phyloP scores from a whole-genome alignment of 2,113 vertebrate species.

The Camarhynchus parvulus region DNA sequence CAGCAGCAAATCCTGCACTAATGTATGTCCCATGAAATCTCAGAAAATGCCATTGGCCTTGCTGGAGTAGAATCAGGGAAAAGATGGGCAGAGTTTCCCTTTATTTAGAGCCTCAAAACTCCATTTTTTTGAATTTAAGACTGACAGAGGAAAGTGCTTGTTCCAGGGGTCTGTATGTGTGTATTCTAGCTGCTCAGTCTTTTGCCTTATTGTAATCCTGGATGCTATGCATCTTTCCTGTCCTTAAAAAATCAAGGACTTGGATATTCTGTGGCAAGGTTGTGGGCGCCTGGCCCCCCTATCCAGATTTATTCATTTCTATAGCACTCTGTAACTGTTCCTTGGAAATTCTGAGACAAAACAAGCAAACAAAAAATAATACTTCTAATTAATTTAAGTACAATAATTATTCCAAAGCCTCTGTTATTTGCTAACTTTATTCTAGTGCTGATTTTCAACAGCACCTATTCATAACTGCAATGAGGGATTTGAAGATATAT shows the following conservation, averaged over 20 bases:
- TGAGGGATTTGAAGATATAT: neutral
- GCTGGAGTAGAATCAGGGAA: neutral
- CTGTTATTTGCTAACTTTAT: neutral
- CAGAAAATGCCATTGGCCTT: neutral
- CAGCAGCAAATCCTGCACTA: neutral
- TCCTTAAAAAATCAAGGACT: neutral
- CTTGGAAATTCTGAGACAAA: neutral
- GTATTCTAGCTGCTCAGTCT: neutral
- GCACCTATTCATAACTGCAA: neutral
- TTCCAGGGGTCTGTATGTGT: neutral
- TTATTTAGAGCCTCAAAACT: neutral
- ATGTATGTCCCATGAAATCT: neutral
- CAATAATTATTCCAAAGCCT: neutral
- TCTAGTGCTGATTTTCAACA: neutral
- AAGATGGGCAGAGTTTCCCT: neutral
- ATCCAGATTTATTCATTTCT: neutral
- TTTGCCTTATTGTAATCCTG: neutral
- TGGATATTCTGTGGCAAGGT: neutral
- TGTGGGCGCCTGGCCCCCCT: neutral
- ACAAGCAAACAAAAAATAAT: neutral
- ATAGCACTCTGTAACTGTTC: neutral
- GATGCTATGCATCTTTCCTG: neutral
- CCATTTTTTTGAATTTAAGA: neutral
- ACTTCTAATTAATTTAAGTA: neutral
- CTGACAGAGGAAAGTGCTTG: accelerated